Base-by-base conservation (phyloP, 2,797 vertebrate species). In the Lutjanus argentimaculatus region DNA sequence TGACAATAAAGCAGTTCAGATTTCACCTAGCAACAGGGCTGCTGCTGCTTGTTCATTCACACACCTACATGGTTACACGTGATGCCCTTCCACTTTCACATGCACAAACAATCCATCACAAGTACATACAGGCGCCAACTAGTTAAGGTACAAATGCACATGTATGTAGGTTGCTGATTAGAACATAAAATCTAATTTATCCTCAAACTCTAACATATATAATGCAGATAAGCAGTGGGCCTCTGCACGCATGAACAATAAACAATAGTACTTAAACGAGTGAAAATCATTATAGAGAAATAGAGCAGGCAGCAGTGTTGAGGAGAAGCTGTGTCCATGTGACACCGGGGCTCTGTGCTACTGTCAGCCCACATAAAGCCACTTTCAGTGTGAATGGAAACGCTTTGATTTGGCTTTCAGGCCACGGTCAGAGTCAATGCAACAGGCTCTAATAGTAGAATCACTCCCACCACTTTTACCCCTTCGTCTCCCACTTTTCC, bases 371-470 rank as follows among this genome's bases (percentile, higher is more conserved):
- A 90, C 85, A 95, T 96, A 91, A 93, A 94, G 83, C 90, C 93
- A 95, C 94, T 94, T 93, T 95, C 94, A 95, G 88, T 87, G 90
- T 87, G 87, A 95, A 96, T 93, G 90, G 88, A 92, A 92, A 93
- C 85, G 46, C 86, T 83, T 85, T 85, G 43, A 88, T 89, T 95
- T 93, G 77, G 81, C 82, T 91, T 85, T 87, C 77, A 83, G 85
- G 74, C 85, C 87, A 83, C 63, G 48, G 85, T 86, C 79, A 80
- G 58, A 90, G 83, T 90, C 85, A 78, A 11, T 85, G 82, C 85
- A 91, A 81, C 83, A 85, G 82, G 59, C 80, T 72, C 74, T 82
- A 78, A 84, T 84, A 90, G 80, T 85, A 71, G 79, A 90, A 85
- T 82, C 84, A 78, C 81, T 87, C 79, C 80, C 67, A 83, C 82